Conservation (phyloP, 2,113 vertebrate species). For the Boleophthalmus pectinirostris region DNA sequence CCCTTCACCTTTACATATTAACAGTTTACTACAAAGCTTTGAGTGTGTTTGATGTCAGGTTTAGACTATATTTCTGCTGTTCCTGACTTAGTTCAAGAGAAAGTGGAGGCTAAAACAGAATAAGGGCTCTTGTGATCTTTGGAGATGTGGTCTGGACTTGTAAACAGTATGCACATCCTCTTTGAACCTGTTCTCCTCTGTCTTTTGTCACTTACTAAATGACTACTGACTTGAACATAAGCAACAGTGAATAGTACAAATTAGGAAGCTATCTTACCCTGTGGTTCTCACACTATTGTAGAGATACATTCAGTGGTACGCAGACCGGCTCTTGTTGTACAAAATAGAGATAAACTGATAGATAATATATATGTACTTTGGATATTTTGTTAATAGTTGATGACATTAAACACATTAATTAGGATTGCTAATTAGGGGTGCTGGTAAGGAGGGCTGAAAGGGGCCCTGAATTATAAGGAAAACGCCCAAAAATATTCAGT, state of each 20-base stretch:
- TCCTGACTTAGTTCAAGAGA: slow-evolving; percentile 49
- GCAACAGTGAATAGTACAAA: background rate
- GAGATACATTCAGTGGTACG: background rate
- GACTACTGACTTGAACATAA: background rate
- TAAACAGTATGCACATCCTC: slow-evolving; percentile 38
- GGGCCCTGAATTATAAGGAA: no score
- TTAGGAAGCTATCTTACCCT: background rate
- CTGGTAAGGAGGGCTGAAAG: no score
- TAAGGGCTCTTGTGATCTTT: slow-evolving; percentile 51
- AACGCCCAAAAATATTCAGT: no score
- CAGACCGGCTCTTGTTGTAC: background rate
- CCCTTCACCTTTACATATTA: slow-evolving; percentile 15
- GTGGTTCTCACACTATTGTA: background rate
- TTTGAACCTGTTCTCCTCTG: slow-evolving; percentile 10
- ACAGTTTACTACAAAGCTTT: slow-evolving; percentile 22
- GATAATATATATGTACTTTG: no score
- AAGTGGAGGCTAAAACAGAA: slow-evolving; percentile 55
- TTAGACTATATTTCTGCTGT: slow-evolving; percentile 43
- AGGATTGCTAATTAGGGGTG: no score
- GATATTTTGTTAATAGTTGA: no score
- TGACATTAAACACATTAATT: no score
- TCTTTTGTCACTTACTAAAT: slow-evolving; percentile 13
- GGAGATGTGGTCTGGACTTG: slow-evolving; percentile 36
- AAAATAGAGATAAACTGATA: background rate
- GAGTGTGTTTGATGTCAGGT: slow-evolving; percentile 45